Base-by-base conservation (phyloP, 2,113 vertebrate species). In the Bos taurus region DNA sequence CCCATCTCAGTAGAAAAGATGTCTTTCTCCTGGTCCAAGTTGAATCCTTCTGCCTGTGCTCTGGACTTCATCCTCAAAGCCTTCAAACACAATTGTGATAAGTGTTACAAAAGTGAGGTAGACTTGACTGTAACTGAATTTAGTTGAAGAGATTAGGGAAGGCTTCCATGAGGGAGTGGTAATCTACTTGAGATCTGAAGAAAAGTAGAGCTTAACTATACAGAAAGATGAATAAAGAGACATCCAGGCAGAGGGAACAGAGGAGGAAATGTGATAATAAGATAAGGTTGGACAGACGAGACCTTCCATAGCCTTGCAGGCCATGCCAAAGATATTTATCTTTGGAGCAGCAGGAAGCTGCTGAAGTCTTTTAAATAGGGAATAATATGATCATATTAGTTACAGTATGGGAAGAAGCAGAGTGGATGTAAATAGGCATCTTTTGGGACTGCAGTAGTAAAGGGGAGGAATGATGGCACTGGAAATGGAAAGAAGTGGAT, bases 141-240 rank as follows among this genome's bases (percentile, higher is more conserved):
- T 91, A 52, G 21, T 59, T 93, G 74, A 85, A 93, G 36, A 85
- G 33, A 90, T 59, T 94, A 83, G 33, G 56, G 36, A 91, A 83
- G 33, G 43, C 52, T 94, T 92, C 46, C 48, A 26, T 48, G 90
- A 96, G 12, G 6, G 43, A 88, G 77, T 88, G 48, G 11, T 13
- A 81, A n/a, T 80, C 93, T 59, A 97, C 57, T 4, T 97, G 91
- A 91, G 30, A 94, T 96, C 30, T 95, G 48, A 96, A 92, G 77
- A 50, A 88, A 64, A 56, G 30, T 81, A 92, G 46, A 94, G 95
- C 89, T 81, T 77, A 89, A 26, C 83, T 97, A 23, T 88, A 11
- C 21, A 81, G 54, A 84, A 50, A 91, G n/a, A 80, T 33, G 33
- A 74, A 19, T 77, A 88, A 92, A 92, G 33, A 93, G 43, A 62